phyloP scores from a whole-genome alignment of 1,140 invertebrate genomes.

The Heliothis subflexa region DNA sequence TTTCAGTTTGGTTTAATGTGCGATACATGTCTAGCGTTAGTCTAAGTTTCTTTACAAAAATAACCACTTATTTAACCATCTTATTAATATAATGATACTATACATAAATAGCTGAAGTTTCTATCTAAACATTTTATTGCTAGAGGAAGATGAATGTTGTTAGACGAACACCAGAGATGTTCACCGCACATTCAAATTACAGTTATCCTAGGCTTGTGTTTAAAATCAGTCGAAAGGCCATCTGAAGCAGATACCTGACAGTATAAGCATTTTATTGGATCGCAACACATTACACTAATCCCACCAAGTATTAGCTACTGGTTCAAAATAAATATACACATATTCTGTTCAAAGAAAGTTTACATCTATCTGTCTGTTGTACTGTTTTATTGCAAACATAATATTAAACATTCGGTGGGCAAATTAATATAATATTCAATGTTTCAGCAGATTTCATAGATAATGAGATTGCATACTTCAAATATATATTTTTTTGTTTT shows the following conservation, averaged over 20 bases:
- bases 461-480: constrained; percentile 58
- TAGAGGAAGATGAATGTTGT: background rate
- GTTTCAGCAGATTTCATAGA: constrained; percentile 56
- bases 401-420: constrained; percentile 66
- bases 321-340: constrained; percentile 41
- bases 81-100: constrained; percentile 1
- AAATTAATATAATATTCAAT: constrained; percentile 64
- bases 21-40: constrained; percentile 11
- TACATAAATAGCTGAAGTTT: constrained; percentile 5
- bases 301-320: constrained; percentile 25
- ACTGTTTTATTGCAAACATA: constrained; percentile 53
- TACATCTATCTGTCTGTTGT: constrained; percentile 26
- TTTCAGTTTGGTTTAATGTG: constrained; percentile 1
- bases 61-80: background rate
- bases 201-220: constrained; percentile 39
- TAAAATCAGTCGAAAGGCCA: constrained; percentile 42
- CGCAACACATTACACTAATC: constrained; percentile 40
- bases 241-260: constrained; percentile 17
- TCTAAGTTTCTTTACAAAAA: constrained; percentile 12
- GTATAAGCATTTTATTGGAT: constrained; percentile 19
- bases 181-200: background rate
- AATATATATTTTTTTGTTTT: constrained; percentile 21
- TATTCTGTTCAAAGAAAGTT: constrained; percentile 20
- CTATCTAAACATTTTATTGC: background rate
- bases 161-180: constrained; percentile 5